phyloP scores from a whole-genome alignment of 2,797 vertebrate species.

The Heteromormyrus szaboi region DNA sequence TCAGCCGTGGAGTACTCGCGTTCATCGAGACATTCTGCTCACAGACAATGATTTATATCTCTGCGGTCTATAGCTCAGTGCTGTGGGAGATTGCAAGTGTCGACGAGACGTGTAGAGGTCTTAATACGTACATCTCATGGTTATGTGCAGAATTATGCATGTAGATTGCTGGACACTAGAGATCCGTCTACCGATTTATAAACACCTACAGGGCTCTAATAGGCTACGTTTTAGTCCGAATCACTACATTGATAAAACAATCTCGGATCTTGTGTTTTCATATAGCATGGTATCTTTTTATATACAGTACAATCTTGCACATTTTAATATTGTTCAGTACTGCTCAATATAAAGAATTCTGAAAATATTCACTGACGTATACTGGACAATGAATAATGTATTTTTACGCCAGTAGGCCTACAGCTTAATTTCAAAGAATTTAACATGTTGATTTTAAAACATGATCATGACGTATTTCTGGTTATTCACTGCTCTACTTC shows the following conservation, averaged over 20 bases:
- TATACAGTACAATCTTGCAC: background rate
- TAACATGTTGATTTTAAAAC: background rate
- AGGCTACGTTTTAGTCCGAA: background rate
- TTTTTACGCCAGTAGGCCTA: background rate
- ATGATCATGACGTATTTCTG: background rate
- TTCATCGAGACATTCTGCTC: slow-evolving; percentile 60
- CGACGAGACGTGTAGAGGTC: slow-evolving; percentile 54
- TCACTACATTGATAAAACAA: background rate
- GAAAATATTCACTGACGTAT: background rate
- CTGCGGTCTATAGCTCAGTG: slow-evolving; percentile 43
- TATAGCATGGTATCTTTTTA: background rate
- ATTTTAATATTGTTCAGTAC: background rate
- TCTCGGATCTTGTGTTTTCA: background rate
- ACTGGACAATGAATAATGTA: background rate
- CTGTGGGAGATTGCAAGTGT: slow-evolving; percentile 57
- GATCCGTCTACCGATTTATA: slow-evolving; percentile 61
- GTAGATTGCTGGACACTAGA: slow-evolving; percentile 43
- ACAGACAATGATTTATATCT: slow-evolving; percentile 67
- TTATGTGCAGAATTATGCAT: slow-evolving; percentile 41
- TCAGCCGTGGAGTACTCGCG: slow-evolving; percentile 45
- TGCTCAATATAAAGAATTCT: background rate
- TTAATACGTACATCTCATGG: slow-evolving; percentile 65
- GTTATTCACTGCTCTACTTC: background rate
- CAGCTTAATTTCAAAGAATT: background rate
- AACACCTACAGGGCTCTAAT: slow-evolving; percentile 43